Base-by-base conservation (phyloP, 2,113 vertebrate species). In the Hemibates koningsi region DNA sequence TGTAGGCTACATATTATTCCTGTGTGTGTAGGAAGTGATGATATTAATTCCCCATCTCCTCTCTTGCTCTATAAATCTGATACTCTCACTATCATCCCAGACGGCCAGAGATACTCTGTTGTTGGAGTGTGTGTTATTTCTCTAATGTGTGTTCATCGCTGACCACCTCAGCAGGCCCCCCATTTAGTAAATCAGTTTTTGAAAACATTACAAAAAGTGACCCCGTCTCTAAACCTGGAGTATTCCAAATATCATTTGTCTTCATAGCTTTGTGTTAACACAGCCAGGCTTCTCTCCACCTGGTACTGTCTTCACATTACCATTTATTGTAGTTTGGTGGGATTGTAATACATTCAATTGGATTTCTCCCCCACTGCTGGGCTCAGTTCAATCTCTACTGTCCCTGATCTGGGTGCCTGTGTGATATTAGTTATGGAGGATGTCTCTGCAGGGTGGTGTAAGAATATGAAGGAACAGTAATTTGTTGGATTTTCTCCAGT, bases 11-110 rank as follows among this genome's bases (percentile, higher is more conserved):
- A 83, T 50, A 63, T 82, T 76, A 88, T 89, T 85, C 84, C 89
- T 76, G 81, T 85, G 90, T 53, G 89, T 85, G 81, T 80, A 90
- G 94, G 83, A 93, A 93, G 92, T 88, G 89, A 54, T 89, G 71
- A 88, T 95, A 95, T 94, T 90, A 91, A 95, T 95, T 92, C 79
- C 80, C 83, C 56, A 81, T 82, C 52, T 90, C 76, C 61, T 78
- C 76, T 83, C 36, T 88, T 50, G 38, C 50, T 88, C 81, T 81
- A 92, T 94, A 92, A 90, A 95, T 94, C 76, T 87, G 84, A 88
- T 92, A 83, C 84, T 80, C 91, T 88, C 82, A 56, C 86, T 86
- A 61, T 86, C 86, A 86, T 92, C 86, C 29, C 78, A 89, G 83
- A 89, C 29, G 43, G n/a, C 88, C 90, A 86, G 73, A 89, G 24